Conservation (phyloP, 2,113 vertebrate genomes). For the Antigone vipio region DNA sequence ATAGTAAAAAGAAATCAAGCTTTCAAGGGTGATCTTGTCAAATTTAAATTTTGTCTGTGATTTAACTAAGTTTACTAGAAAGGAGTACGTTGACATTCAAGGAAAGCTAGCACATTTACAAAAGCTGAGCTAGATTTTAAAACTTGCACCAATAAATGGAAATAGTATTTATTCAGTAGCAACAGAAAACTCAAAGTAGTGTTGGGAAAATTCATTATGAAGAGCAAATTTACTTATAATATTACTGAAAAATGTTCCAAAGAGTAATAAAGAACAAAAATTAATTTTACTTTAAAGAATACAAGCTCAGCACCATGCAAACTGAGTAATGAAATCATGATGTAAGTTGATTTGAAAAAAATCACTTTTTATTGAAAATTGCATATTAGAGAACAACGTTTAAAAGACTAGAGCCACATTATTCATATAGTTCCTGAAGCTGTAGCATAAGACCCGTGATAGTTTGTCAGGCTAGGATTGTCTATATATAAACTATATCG, state of each 20-base stretch:
- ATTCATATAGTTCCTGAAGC: constrained; percentile 11
- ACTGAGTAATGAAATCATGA: background rate
- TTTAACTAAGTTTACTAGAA: background rate
- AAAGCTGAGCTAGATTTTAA: background rate
- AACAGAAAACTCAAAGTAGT: background rate
- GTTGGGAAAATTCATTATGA: background rate
- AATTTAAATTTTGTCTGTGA: background rate
- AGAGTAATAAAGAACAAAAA: background rate
- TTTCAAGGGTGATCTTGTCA: background rate
- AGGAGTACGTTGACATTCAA: background rate
- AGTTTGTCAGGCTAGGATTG: constrained; percentile 39
- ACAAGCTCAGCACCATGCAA: background rate
- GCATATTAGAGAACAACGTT: background rate
- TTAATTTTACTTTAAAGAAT: background rate
- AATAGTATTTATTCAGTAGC: background rate
- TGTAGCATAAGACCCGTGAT: constrained; percentile 29
- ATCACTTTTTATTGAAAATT: background rate
- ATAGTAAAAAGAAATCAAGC: background rate
- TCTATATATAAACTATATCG: constrained; percentile 72
- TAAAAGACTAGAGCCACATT: background rate
- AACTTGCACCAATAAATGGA: background rate
- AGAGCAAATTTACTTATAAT: background rate
- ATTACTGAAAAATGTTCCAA: background rate
- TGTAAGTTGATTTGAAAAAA: background rate
- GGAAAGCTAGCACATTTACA: background rate